Percentiles rank a stretch among this genome's conserved stretches.
These are phyloP conservation scores for Carterocephalus palaemon DNA, from an alignment of 2,888 invertebrate genomes.

Conservation along the genomic window DNA sequence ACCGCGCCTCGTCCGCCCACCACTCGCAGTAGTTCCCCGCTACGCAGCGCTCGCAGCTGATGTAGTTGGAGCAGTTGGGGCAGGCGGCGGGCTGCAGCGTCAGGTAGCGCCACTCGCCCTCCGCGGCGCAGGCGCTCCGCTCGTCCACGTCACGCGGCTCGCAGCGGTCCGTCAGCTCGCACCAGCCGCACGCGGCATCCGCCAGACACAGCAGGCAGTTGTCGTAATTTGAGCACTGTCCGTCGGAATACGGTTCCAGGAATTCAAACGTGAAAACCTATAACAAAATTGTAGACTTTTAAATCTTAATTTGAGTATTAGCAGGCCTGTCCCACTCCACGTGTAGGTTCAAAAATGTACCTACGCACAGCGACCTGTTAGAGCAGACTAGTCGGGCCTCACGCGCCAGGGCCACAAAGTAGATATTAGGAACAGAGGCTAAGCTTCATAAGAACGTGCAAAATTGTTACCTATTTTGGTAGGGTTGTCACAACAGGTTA, in stretches of 20 bases:
- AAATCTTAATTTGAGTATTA: neutral
- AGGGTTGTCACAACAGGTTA: too few species aligned
- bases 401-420: too few species aligned
- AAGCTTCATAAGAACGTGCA: too few species aligned
- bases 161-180: conserved; percentile 86
- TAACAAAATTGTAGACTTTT: conserved; percentile 25
- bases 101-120: conserved; percentile 86
- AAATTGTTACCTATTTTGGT: too few species aligned
- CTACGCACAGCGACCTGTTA: too few species aligned
- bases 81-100: conserved; percentile 90
- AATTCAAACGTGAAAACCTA: conserved; percentile 91
- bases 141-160: conserved; percentile 84
- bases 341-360: too few species aligned
- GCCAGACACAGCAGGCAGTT: conserved; percentile 93
- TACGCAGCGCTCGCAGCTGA: conserved; percentile 92
- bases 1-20: conserved; percentile 93
- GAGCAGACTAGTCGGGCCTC: too few species aligned
- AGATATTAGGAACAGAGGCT: too few species aligned
- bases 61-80: conserved; percentile 92
- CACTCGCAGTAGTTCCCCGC: conserved; percentile 91
- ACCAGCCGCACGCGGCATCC: conserved; percentile 96
- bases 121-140: conserved; percentile 76
- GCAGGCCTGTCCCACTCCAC: too few species aligned
- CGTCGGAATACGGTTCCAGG: conserved; percentile 91
- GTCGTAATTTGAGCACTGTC: conserved; percentile 85